A percentile compares a stretch with the other conserved stretches of the same genome.
These are phyloP conservation scores for Tangara arthus DNA, from an alignment of 2,797 vertebrate species.

Conservation along the genomic window DNA sequence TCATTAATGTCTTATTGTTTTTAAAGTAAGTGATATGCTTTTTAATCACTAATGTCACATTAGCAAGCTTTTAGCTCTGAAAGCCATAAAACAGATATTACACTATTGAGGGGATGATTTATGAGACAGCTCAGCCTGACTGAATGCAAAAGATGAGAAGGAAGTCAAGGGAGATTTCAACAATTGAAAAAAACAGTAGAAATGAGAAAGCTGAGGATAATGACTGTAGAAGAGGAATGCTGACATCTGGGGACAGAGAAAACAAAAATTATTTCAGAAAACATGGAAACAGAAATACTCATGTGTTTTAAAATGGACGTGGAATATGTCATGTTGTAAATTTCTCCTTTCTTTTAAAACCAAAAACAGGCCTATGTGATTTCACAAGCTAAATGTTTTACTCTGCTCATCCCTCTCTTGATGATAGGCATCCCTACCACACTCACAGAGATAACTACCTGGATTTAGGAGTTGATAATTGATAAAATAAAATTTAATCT, in stretches of 20 bases:
- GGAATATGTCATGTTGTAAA: neutral
- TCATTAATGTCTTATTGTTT: neutral
- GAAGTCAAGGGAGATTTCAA: neutral
- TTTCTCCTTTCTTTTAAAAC: neutral
- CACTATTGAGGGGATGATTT: neutral
- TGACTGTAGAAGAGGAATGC: neutral
- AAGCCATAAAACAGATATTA: neutral
- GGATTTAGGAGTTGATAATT: neutral
- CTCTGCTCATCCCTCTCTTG: neutral
- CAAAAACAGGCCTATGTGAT: neutral
- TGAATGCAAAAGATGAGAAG: neutral
- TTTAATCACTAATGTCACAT: neutral
- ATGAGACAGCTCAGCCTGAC: neutral
- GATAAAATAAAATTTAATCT: neutral
- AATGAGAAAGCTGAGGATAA: neutral
- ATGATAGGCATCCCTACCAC: neutral
- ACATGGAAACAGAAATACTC: neutral
- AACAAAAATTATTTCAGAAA: neutral
- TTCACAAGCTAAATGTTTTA: neutral
- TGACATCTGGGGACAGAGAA: neutral
- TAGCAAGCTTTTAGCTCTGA: neutral
- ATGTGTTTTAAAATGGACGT: neutral
- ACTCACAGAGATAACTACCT: neutral
- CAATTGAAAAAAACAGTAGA: neutral
- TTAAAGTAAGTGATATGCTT: neutral